These are phyloP conservation scores for Calosoma granatense DNA, from an alignment of 1,140 invertebrate species.

Conservation along the genomic window DNA sequence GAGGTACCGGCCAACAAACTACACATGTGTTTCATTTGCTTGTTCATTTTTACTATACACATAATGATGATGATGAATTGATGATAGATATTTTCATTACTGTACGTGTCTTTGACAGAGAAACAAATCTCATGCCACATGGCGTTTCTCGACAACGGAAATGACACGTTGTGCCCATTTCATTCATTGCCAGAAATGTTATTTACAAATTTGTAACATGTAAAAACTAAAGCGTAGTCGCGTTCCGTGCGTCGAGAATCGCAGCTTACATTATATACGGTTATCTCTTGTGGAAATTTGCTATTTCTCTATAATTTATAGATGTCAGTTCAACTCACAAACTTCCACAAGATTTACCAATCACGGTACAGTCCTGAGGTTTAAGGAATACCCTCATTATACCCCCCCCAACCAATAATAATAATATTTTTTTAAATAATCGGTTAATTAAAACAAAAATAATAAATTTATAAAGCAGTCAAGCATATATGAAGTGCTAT, in stretches of 20 bases:
- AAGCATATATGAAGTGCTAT: constrained; percentile 27
- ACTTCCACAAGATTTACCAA: neutral
- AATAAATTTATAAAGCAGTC: neutral
- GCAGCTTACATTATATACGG: no score
- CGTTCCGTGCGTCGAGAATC: no score
- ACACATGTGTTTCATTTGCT: constrained; percentile 10
- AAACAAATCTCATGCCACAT: neutral
- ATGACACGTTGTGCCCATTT: no score
- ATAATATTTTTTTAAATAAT: no score
- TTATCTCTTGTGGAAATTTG: neutral
- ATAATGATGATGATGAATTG: neutral
- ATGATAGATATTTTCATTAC: constrained; percentile 12
- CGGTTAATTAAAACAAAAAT: neutral
- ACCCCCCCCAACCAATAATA: neutral
- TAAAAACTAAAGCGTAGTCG: no score
- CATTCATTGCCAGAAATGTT: no score
- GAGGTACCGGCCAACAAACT: constrained; percentile 64
- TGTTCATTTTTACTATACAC: neutral
- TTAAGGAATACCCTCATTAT: neutral
- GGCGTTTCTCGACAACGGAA: no score
- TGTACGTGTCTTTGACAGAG: constrained; percentile 8
- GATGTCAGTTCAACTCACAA: no score
- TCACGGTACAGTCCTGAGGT: constrained; percentile 8
- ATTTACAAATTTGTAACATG: no score
- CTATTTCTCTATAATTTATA: no score